phyloP scores from a whole-genome alignment of 2,113 vertebrate genomes.

The Campylomormyrus tamandua region DNA sequence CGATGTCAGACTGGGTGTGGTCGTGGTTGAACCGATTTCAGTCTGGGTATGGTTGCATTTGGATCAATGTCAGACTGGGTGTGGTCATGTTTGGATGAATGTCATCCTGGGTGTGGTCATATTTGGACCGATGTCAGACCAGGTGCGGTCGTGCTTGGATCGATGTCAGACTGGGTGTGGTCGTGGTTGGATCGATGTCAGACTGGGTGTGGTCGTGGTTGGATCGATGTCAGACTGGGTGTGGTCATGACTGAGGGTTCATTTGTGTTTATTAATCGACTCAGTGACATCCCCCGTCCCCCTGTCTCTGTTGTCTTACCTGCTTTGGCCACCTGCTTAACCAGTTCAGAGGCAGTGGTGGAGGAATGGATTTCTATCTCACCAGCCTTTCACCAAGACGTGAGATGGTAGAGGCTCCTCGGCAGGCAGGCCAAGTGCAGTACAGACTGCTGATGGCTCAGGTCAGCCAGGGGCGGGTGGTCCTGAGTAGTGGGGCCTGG shows the following conservation, averaged over 20 bases:
- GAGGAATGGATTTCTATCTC: not conserved
- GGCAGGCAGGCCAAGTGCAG: not conserved
- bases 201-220: too few relatives aligned
- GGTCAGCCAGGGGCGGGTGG: not conserved
- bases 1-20: too few relatives aligned
- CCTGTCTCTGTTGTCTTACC: not conserved
- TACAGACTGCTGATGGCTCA: not conserved
- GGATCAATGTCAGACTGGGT: too few relatives aligned
- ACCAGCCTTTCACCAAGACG: not conserved
- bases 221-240: too few relatives aligned
- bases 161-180: too few relatives aligned
- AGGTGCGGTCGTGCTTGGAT: too few relatives aligned
- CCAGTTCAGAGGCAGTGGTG: not conserved
- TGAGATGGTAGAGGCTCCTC: not conserved
- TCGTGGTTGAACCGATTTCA: too few relatives aligned
- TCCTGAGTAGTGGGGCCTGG: not conserved
- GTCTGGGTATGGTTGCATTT: too few relatives aligned
- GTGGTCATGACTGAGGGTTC: not conserved
- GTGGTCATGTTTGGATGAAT: accelerated
- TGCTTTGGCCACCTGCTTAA: not conserved
- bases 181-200: too few relatives aligned
- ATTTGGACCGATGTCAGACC: not conserved
- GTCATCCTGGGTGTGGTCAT: too few relatives aligned
- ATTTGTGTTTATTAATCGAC: not conserved
- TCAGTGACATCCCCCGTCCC: too few relatives aligned